Evolutionary conservation across 1,140 invertebrate species (phyloP), one percentile per base, ranked within the genome.

Genomic region (Lucilia cuprina): DNA sequence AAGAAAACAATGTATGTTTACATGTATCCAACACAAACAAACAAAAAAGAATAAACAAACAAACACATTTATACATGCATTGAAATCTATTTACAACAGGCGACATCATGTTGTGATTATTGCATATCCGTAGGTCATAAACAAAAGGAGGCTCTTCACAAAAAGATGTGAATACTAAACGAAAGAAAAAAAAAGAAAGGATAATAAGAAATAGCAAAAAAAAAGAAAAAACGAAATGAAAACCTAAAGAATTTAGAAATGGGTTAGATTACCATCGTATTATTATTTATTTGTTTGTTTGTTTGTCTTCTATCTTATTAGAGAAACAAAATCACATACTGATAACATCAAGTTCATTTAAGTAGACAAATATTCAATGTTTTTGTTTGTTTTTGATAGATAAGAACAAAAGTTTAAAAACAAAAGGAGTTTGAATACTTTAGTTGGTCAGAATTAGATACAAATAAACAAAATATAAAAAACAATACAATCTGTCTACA

Each of bases 261-360:
- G 77, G 77, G 77, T 80, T 80, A 80, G 77, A 80, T 80, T 80
- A 80, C 41, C 77, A 80, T 80, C 77, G 30, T 49, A 80, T n/a
- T 80, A 49, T 41, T 60, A 55, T 55, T 12, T 55, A 60, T n/a
- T n/a, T n/a, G n/a, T n/a, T n/a, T n/a, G n/a, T 60, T 60, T 70
- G n/a, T 19, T n/a, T 70, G 65, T 70, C 13, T 70, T 21, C 9
- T n/a, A n/a, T 19, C n/a, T 19, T 70, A 17, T 70, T 60, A 70
- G n/a, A 21, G 21, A 70, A 70, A 70, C n/a, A 70, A 70, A 70
- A 70, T 21, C 65, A 17, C 5, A 60, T 10, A 60, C 55, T 60
- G 55, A 60, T 60, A 60, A 60, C 55, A 70, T 70, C 5, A 70
- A 70, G 13, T 70, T 21, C 65, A 70, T 19, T 70, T 70, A 70